These are phyloP conservation scores for Eufriesea mexicana DNA, from an alignment of 1,140 invertebrate genomes.

Conservation along the genomic window DNA sequence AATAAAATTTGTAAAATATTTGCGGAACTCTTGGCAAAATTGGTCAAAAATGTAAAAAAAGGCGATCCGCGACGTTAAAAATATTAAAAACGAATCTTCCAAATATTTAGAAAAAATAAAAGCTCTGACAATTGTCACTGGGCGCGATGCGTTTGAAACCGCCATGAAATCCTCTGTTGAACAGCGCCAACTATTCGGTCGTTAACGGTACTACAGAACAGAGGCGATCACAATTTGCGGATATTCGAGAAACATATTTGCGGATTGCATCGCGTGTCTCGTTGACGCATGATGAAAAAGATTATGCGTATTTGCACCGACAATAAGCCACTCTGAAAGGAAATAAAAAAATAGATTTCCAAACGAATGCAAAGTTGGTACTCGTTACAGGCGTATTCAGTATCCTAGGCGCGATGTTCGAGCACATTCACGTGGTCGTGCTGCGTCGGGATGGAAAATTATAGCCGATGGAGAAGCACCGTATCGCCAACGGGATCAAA, in stretches of 20 bases:
- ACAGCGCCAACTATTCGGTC: background rate
- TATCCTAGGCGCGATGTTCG: constrained; percentile 12
- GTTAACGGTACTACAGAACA: background rate
- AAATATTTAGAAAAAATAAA: too few species aligned
- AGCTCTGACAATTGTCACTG: too few species aligned
- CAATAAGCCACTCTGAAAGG: background rate
- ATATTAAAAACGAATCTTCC: too few species aligned
- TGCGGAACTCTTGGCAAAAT: too few species aligned
- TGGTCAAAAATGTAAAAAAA: too few species aligned
- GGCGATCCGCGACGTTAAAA: too few species aligned
- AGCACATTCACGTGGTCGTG: constrained; percentile 15
- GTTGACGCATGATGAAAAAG: background rate
- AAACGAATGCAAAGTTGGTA: background rate
- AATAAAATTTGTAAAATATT: too few species aligned
- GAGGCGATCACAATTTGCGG: background rate
- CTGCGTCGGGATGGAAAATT: constrained; percentile 18
- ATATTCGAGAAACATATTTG: background rate
- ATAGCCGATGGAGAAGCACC: constrained; percentile 22
- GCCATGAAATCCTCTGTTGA: background rate
- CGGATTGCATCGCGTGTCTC: background rate
- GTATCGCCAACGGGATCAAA: background rate
- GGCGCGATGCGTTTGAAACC: too few species aligned
- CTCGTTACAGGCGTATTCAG: constrained; percentile 28
- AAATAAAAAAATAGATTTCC: background rate
- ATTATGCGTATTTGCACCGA: constrained; percentile 9